Base-by-base conservation (phyloP, 92 coral and sea anemone genomes). In the Meandrina meandrites region DNA sequence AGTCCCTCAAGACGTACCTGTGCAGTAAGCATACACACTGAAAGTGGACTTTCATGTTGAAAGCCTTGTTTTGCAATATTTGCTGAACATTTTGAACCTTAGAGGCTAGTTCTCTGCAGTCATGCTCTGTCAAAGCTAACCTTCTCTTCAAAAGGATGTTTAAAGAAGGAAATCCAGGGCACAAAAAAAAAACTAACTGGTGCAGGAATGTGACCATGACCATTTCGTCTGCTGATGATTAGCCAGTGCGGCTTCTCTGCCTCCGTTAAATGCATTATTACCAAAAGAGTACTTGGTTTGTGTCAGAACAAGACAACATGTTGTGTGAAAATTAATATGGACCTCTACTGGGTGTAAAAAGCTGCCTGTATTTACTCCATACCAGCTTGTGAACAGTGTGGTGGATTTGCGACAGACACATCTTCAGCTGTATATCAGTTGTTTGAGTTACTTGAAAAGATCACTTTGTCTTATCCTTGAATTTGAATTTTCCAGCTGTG, bases 61-160 rank as follows among this genome's bases (percentile, higher is more conserved):
- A 92, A 94, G 81, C 87, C 12, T 51, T 35, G 98, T 94, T 48
- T 94, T 92, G 98, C 98, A 92, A 94, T 90, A 90, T 94, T 90
- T 94, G 94, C 92, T 73, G 88, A 47, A 62, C 1, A 40, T n/a
- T 54, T 71, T 37, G 1, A 71, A 71, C 31, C 69, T n/a, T 51
- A 4, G 6, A 40, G 70, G 37, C 37, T 30, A 24, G 40, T 67
- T 42, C 62, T 81, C 16, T 69, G 77, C 77, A 34, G 12, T 45
- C 30, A n/a, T 48, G 86, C 77, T 34, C 71, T 24, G 73, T 60
- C 84, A 40, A 32, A 69, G 76, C 62, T 53, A 30, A 77, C 69
- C 19, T 74, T 78, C 34, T 80, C 53, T 51, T 36, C 60, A 19
- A 82, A 30, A 32, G 27, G 27, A 32, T 35, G 12, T 5, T 82